These are phyloP conservation scores for Lepus americanus DNA, from an alignment of 2,113 vertebrate species.

Conservation along the genomic window DNA sequence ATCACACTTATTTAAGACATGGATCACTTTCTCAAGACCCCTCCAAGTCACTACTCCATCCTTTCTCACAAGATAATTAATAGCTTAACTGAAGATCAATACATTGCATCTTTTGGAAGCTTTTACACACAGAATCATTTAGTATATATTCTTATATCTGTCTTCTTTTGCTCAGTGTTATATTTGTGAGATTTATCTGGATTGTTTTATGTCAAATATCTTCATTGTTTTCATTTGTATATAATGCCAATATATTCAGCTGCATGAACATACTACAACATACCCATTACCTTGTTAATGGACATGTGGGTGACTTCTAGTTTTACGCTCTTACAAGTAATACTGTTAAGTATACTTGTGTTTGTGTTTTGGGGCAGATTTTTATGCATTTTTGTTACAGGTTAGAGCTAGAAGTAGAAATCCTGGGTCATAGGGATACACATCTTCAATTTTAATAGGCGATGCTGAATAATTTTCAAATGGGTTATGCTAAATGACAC, in stretches of 20 bases:
- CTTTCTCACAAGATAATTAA: background rate
- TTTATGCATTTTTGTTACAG: background rate
- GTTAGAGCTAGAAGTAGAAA: background rate
- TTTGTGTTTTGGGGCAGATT: background rate
- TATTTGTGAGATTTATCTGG: background rate
- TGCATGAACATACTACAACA: background rate
- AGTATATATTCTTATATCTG: background rate
- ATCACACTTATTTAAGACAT: background rate
- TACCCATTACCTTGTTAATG: background rate
- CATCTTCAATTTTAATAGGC: background rate
- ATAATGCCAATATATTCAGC: background rate
- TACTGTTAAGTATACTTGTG: background rate
- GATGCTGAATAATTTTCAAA: background rate
- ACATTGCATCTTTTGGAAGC: background rate
- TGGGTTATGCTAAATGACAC: accelerated
- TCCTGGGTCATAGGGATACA: background rate
- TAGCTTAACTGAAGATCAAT: background rate
- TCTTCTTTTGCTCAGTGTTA: background rate
- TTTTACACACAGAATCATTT: background rate
- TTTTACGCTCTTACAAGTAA: background rate
- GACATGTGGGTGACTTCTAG: background rate
- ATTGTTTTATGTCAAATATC: background rate
- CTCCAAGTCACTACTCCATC: background rate
- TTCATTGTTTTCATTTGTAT: background rate
- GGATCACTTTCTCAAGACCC: background rate